phyloP scores from a whole-genome alignment of 2,113 vertebrate species.

The Cololabis saira region DNA sequence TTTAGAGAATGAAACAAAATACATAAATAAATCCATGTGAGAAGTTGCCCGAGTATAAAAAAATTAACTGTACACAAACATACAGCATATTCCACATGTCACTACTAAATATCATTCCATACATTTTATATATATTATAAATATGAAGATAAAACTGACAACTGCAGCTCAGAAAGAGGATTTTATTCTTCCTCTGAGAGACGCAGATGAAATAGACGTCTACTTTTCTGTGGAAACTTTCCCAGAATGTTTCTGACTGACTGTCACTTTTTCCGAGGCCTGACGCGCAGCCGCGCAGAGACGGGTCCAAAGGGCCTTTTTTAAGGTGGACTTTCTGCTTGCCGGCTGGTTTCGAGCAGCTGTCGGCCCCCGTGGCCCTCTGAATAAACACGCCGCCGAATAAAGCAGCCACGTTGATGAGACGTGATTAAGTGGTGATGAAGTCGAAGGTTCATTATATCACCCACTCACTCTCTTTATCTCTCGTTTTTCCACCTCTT shows the following conservation, averaged over 20 bases:
- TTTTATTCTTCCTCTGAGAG: too few relatives aligned
- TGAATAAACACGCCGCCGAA: not conserved
- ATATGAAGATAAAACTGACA: too few relatives aligned
- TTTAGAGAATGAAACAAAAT: too few relatives aligned
- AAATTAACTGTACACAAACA: too few relatives aligned
- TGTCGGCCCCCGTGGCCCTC: not conserved
- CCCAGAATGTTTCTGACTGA: constrained; percentile 37
- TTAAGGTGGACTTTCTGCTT: not conserved
- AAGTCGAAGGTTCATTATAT: not conserved
- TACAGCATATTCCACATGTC: too few relatives aligned
- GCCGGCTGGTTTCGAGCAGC: not conserved
- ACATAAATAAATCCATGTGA: too few relatives aligned
- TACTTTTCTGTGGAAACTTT: constrained; percentile 37
- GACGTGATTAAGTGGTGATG: not conserved
- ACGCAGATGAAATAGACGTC: not conserved
- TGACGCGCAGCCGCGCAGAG: not conserved
- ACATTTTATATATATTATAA: too few relatives aligned
- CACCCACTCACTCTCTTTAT: too few relatives aligned
- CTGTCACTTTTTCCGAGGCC: constrained; percentile 34
- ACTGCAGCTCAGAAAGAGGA: too few relatives aligned
- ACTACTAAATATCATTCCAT: too few relatives aligned
- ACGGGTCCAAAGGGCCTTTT: not conserved
- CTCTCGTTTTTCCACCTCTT: too few relatives aligned
- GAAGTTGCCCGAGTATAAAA: too few relatives aligned
- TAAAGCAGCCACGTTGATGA: not conserved